Conservation (phyloP, 2,797 vertebrate species). For the Bradypodion ventrale region DNA sequence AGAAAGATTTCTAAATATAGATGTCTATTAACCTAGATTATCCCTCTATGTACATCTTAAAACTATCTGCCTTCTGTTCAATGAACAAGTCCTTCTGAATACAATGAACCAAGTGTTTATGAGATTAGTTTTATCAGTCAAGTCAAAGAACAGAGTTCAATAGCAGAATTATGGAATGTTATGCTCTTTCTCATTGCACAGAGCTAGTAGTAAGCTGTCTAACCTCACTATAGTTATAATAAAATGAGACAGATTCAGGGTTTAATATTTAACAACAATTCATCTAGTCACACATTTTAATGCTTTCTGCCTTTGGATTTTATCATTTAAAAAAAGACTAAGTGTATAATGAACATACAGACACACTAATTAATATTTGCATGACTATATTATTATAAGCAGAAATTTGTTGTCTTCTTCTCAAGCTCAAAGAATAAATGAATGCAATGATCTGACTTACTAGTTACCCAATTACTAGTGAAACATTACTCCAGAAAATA, state of each 20-base stretch:
- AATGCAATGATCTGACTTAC: neutral
- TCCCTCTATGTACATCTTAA: no score
- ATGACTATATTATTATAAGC: constrained; percentile 33
- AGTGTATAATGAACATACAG: no score
- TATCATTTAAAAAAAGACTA: no score
- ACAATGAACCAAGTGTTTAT: constrained; percentile 49
- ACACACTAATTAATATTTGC: constrained; percentile 45
- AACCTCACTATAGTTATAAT: constrained; percentile 50
- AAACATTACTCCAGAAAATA: neutral
- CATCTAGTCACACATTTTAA: constrained; percentile 23
- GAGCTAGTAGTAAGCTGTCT: constrained; percentile 38
- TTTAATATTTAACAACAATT: constrained; percentile 52
- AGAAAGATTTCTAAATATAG: no score
- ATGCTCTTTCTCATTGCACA: constrained; percentile 54
- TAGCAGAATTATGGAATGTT: constrained; percentile 36
- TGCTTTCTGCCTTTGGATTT: constrained; percentile 44
- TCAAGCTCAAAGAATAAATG: neutral
- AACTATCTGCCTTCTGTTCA: no score
- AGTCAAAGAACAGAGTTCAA: constrained; percentile 42
- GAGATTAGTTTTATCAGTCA: constrained; percentile 50
- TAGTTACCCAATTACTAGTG: neutral
- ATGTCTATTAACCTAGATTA: no score
- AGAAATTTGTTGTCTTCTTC: constrained; percentile 24
- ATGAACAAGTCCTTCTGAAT: constrained; percentile 42
- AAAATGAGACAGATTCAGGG: constrained; percentile 53